A percentile compares a stretch with the other conserved stretches of the same genome.
Conservation (phyloP, 1,140 invertebrate species). For the Eubasilissa regina region DNA sequence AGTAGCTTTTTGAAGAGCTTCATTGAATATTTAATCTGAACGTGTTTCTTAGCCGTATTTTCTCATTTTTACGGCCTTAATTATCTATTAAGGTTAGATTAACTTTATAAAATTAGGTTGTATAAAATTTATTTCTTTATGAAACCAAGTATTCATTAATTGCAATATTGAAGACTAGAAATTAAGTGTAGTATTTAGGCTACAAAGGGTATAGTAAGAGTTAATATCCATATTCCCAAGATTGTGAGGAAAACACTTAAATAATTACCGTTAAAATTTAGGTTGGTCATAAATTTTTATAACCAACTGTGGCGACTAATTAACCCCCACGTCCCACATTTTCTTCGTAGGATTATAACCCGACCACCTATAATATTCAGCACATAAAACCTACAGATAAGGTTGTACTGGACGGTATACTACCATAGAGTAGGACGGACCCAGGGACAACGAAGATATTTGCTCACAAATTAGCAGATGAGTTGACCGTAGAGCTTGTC, state of each 20-base stretch:
- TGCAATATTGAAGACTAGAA: too few species aligned
- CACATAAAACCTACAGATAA: constrained; percentile 18
- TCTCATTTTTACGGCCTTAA: too few species aligned
- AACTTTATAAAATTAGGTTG: too few species aligned
- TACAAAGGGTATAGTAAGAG: too few species aligned
- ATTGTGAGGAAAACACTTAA: neutral
- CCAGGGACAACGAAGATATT: constrained; percentile 16
- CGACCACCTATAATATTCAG: constrained; percentile 31
- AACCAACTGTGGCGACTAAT: neutral
- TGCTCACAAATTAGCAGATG: constrained; percentile 28
- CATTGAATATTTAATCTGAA: too few species aligned
- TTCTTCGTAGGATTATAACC: neutral
- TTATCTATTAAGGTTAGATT: too few species aligned
- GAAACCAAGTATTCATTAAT: too few species aligned
- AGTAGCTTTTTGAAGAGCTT: too few species aligned
- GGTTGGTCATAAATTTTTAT: neutral
- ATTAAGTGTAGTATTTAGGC: too few species aligned
- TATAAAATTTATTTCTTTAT: too few species aligned
- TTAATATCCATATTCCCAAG: too few species aligned
- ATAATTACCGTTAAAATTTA: neutral
- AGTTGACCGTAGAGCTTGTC: constrained; percentile 5
- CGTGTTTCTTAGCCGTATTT: too few species aligned
- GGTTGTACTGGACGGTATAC: neutral
- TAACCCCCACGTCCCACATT: neutral
- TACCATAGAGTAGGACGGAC: neutral